phyloP scores from a whole-genome alignment of 2,797 vertebrate species.

The Psittacula derbiana region DNA sequence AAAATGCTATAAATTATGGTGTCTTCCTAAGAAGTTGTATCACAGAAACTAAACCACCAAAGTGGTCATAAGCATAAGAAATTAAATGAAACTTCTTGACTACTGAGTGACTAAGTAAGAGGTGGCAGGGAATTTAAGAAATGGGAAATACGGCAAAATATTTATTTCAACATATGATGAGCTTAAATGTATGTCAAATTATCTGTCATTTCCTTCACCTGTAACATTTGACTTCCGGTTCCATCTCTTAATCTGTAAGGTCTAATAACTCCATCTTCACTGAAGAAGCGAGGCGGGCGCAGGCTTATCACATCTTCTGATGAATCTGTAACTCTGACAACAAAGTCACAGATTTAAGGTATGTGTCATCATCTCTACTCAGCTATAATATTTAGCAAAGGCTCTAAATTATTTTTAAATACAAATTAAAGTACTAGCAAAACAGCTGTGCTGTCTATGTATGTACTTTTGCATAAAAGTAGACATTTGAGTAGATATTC shows the following conservation, averaged over 20 bases:
- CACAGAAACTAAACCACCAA: conserved; percentile 41
- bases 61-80: not conserved
- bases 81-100: not conserved
- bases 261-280: conserved; percentile 95
- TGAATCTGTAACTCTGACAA: conserved; percentile 87
- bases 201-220: conserved; percentile 80
- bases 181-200: not conserved
- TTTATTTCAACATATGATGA: not conserved
- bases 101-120: not conserved
- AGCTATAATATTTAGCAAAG: not conserved
- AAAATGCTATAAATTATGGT: conserved; percentile 20
- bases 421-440: not conserved
- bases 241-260: conserved; percentile 93
- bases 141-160: not conserved
- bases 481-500: not conserved
- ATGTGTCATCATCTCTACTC: not conserved
- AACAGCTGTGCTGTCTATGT: not conserved
- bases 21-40: conserved; percentile 51
- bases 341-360: not conserved
- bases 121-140: not conserved
- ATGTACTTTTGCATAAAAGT: not conserved
- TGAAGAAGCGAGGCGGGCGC: conserved; percentile 93
- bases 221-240: conserved; percentile 94
- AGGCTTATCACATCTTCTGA: conserved; percentile 89
- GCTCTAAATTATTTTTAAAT: not conserved